Percentiles rank a stretch among this genome's conserved stretches.
These are phyloP conservation scores for Panonychus citri DNA, from an alignment of 1,140 invertebrate species.

Conservation along the genomic window DNA sequence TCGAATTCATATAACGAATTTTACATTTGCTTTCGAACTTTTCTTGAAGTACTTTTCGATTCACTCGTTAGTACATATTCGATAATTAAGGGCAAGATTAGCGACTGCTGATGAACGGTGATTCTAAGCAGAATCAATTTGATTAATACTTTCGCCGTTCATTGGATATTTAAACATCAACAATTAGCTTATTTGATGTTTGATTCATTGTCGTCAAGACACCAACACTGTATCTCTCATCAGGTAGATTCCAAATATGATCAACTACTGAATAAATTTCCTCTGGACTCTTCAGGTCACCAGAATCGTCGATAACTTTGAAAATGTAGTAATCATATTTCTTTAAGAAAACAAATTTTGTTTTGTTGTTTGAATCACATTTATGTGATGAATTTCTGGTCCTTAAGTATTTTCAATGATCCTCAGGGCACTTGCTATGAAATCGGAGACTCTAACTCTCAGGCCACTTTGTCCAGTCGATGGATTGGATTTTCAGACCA, in stretches of 20 bases:
- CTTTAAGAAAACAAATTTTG: conserved; percentile 58
- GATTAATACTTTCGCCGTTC: conserved; percentile 41
- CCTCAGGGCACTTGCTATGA: conserved; percentile 62
- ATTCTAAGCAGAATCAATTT: conserved; percentile 51
- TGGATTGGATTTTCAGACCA: conserved; percentile 56
- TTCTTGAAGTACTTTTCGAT: conserved; percentile 44
- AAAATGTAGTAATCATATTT: conserved; percentile 72
- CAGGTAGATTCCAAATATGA: conserved; percentile 2
- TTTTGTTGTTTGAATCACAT: conserved; percentile 55
- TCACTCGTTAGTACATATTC: conserved; percentile 32
- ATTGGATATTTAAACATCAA: conserved; percentile 35
- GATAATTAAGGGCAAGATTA: conserved; percentile 44
- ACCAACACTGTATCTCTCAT: conserved; percentile 25
- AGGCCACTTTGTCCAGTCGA: conserved; percentile 50
- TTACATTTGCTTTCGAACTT: too few relatives aligned
- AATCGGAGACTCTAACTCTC: conserved; percentile 52
- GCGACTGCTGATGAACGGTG: conserved; percentile 37
- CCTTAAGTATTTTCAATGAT: conserved; percentile 56
- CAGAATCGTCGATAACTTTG: conserved; percentile 58
- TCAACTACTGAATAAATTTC: conserved; percentile 5
- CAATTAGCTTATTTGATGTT: conserved; percentile 58
- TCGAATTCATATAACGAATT: too few relatives aligned
- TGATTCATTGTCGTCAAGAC: conserved; percentile 58
- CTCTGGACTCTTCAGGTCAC: conserved; percentile 23
- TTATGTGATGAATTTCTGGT: conserved; percentile 88